Evolutionary conservation across 2,113 vertebrate genomes (phyloP), one percentile per base, ranked within the genome.

Genomic region (Rattus norvegicus): DNA sequence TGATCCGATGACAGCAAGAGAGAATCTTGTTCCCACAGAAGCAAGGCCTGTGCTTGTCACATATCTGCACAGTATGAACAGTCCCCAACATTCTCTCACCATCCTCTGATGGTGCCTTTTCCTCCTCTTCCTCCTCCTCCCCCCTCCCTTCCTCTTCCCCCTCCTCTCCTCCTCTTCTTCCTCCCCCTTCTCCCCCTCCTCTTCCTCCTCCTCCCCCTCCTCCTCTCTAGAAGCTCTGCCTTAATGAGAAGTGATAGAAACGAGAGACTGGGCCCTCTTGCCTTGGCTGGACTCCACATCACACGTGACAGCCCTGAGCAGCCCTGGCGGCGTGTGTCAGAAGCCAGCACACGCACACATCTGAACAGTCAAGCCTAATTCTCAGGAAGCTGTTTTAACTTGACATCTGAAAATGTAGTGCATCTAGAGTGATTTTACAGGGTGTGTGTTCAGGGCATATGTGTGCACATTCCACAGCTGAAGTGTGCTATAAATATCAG

Each of bases 311-410:
- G 98, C 98, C 97, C 97, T 96, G 97, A 98, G 98, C 98, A 98
- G 98, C 98, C 98, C 98, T 98, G 98, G 98, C 95, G 96, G 98
- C 98, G 98, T 98, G 98, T 98, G 98, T 98, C 98, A 98, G 97
- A 98, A 98, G 95, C 96, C 97, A 97, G 98, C 97, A 97, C 56
- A 92, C 97, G 91, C 97, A 65, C 30, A 98, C 98, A 98, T 98
- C 98, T 97, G 96, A 98, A 96, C 96, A 98, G 97, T 98, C 98
- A 98, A 96, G 97, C 96, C 98, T 98, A 98, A 98, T 98, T 99
- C 98, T 96, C 92, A 97, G 98, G 97, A 97, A 98, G 98, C 97
- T 98, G 98, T 98, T 98, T 98, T 98, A 98, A 98, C 98, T 98
- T 98, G 98, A 98, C 97, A 98, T 97, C 95, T 94, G 95, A 97